A percentile compares a stretch with the other conserved stretches of the same genome.
phyloP scores from a whole-genome alignment of 1,140 invertebrate genomes.

The Philopotamus ludificatus region DNA sequence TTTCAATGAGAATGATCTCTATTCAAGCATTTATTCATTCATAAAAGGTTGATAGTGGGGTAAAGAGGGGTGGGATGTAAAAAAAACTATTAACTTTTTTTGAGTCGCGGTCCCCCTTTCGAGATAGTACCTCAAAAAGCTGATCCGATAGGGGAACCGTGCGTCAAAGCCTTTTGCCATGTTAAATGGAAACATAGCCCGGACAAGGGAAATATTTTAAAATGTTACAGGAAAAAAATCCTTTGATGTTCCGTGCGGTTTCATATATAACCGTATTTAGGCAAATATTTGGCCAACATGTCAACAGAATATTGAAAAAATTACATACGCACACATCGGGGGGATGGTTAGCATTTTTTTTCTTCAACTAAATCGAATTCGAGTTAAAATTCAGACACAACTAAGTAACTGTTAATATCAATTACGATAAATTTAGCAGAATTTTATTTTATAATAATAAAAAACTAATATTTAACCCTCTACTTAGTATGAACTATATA shows the following conservation, averaged over 20 bases:
- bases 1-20: background rate
- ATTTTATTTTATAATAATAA: background rate
- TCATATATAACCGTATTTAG: slow-evolving; percentile 2
- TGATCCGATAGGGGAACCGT: background rate
- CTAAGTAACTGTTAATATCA: background rate
- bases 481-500: background rate
- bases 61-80: background rate
- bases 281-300: slow-evolving; percentile 14
- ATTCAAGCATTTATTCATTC: background rate
- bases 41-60: background rate
- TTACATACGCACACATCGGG: background rate
- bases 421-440: background rate
- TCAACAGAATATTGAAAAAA: slow-evolving; percentile 9
- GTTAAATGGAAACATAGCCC: slow-evolving; percentile 28
- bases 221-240: slow-evolving; percentile 31
- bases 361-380: background rate
- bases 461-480: background rate
- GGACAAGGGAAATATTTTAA: slow-evolving; percentile 28
- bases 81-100: background rate
- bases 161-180: slow-evolving; percentile 30
- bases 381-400: background rate
- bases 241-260: slow-evolving; percentile 28
- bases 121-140: background rate
- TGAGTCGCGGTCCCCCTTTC: background rate
- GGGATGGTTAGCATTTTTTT: too few relatives aligned